Evolutionary conservation across 2,797 vertebrate species (phyloP).

Genomic region (Linurgus olivaceus): DNA sequence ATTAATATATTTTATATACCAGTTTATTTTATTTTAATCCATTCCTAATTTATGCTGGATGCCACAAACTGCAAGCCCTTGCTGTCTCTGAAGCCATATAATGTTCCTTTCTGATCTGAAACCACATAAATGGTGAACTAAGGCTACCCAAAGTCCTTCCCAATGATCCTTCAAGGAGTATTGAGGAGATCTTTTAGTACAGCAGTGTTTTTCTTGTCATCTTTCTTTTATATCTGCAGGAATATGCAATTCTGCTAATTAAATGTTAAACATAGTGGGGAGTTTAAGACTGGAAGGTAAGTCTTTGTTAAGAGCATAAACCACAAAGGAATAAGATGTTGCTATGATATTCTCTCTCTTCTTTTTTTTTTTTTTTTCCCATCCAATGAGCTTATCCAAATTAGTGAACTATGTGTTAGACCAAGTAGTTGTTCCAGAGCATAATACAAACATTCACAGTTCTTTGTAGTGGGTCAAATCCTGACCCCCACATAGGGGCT

Average conservation of each 20-base stretch:
- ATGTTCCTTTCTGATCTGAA: background rate
- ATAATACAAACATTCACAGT: background rate
- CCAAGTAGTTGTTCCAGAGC: background rate
- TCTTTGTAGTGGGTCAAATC: background rate
- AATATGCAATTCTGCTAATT: constrained; percentile 7
- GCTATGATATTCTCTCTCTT: background rate
- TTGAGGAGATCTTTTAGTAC: background rate
- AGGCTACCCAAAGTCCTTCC: background rate
- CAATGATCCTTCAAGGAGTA: background rate
- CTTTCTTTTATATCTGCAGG: background rate
- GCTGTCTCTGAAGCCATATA: background rate
- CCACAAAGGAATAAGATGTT: background rate
- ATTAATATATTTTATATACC: background rate
- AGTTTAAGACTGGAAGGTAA: background rate
- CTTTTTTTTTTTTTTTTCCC: background rate
- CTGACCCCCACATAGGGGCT: fast-evolving
- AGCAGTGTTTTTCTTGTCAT: background rate
- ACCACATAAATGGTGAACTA: background rate
- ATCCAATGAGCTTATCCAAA: background rate
- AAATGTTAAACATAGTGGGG: background rate
- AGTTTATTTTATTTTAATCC: background rate
- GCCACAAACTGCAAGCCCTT: background rate
- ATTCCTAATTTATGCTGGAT: background rate
- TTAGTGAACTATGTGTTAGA: background rate
- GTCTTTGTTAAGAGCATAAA: background rate